Conservation (phyloP, 2,888 invertebrate genomes). For the Eilema depressum region DNA sequence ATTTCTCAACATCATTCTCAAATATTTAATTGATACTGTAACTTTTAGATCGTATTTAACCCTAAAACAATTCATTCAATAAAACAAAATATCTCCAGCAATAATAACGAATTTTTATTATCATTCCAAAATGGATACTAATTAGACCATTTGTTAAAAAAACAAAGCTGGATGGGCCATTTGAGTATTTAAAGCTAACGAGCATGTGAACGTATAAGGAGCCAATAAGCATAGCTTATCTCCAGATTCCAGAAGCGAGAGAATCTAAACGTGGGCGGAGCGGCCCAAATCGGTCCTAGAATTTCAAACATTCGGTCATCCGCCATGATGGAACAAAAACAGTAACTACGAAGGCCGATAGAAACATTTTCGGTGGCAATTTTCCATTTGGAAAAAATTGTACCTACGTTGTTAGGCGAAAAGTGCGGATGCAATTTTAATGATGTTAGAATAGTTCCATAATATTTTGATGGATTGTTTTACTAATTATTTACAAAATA, state of each 20-base stretch:
- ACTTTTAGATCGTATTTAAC: no score
- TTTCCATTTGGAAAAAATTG: slow-evolving; percentile 25
- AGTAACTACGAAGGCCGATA: slow-evolving; percentile 36
- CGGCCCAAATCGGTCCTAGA: slow-evolving; percentile 45
- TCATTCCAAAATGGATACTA: neutral
- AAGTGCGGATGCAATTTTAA: neutral
- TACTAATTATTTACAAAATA: neutral
- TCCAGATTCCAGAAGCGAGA: slow-evolving; percentile 54
- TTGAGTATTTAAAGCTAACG: slow-evolving; percentile 38
- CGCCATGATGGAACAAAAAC: slow-evolving; percentile 41
- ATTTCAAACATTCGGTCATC: slow-evolving; percentile 48
- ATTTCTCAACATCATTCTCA: no score
- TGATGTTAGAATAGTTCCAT: no score
- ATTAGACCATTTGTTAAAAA: neutral
- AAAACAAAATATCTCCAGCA: neutral
- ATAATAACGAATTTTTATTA: neutral
- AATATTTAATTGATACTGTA: no score
- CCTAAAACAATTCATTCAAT: no score
- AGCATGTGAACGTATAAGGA: slow-evolving; percentile 40
- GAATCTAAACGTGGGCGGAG: slow-evolving; percentile 50
- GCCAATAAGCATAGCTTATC: slow-evolving; percentile 62
- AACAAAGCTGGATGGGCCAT: neutral
- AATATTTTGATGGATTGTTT: neutral
- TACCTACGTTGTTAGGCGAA: neutral
- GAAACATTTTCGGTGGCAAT: slow-evolving; percentile 32